Evolutionary conservation across 1,140 invertebrate genomes (phyloP).

Genomic region (Drosophila nebulosa): DNA sequence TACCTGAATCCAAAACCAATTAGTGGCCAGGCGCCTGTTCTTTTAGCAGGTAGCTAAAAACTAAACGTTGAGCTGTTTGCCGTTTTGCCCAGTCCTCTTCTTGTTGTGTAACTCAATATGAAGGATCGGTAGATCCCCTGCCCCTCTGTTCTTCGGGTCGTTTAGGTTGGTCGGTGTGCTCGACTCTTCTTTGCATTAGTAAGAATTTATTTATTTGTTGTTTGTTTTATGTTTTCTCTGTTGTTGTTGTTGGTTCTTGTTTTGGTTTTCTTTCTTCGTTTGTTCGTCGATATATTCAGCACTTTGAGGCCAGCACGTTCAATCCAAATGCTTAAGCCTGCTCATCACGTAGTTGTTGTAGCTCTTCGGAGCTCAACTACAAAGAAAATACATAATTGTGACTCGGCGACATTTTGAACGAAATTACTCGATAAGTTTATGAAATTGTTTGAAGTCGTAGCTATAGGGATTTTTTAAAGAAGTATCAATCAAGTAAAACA

Average conservation of each 20-base stretch:
- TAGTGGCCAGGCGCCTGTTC: slow-evolving; percentile 43
- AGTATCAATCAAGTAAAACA: neutral
- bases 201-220: slow-evolving; percentile 57
- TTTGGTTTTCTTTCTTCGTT: slow-evolving; percentile 12
- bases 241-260: slow-evolving; percentile 19
- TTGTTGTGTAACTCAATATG: slow-evolving; percentile 70
- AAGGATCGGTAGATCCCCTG: slow-evolving; percentile 51
- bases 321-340: slow-evolving; percentile 55
- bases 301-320: slow-evolving; percentile 61
- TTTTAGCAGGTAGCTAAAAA: slow-evolving; percentile 51
- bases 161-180: slow-evolving; percentile 18
- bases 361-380: slow-evolving; percentile 20
- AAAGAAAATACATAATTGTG: slow-evolving; percentile 22
- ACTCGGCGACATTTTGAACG: neutral
- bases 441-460: neutral
- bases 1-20: slow-evolving; percentile 41
- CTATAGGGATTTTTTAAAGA: neutral
- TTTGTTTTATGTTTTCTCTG: slow-evolving; percentile 44
- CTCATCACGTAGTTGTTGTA: slow-evolving; percentile 61
- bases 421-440: neutral
- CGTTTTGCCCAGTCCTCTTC: slow-evolving; percentile 10
- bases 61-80: slow-evolving; percentile 17
- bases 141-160: slow-evolving; percentile 12
- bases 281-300: neutral
- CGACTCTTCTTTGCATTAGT: slow-evolving; percentile 41